A percentile compares a stretch with the other conserved stretches of the same genome.
These are phyloP conservation scores for Ectropis crepuscularia DNA, from an alignment of 2,888 invertebrate species.

Conservation along the genomic window DNA sequence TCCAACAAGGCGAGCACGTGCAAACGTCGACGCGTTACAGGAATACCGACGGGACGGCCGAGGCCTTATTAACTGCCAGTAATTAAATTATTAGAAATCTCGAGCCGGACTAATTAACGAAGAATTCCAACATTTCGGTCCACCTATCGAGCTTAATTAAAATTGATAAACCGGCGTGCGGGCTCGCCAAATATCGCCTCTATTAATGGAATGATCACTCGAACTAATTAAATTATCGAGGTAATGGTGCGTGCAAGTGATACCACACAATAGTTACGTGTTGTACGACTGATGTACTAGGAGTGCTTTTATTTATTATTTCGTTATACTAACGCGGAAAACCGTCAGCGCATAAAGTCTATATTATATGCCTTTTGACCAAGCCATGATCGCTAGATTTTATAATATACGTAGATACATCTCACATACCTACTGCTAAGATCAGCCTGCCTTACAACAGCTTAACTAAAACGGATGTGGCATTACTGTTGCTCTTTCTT, in stretches of 20 bases:
- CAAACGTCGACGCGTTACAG: constrained; percentile 68
- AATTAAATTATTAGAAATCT: constrained; percentile 85
- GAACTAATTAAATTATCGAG: constrained; percentile 83
- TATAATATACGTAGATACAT: too few relatives aligned
- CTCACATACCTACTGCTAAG: too few relatives aligned
- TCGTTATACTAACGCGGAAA: too few relatives aligned
- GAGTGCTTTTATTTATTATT: too few relatives aligned
- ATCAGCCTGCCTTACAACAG: too few relatives aligned
- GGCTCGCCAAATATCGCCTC: constrained; percentile 80
- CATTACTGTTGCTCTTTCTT: too few relatives aligned
- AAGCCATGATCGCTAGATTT: too few relatives aligned
- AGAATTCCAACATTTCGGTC: constrained; percentile 83
- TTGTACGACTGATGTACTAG: neutral
- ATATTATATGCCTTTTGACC: too few relatives aligned
- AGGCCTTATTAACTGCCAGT: constrained; percentile 78
- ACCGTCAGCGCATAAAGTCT: too few relatives aligned
- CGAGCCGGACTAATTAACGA: constrained; percentile 81
- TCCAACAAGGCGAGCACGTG: constrained; percentile 48
- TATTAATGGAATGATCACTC: constrained; percentile 84
- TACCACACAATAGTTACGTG: constrained; percentile 51
- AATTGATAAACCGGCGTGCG: constrained; percentile 79
- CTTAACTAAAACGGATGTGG: too few relatives aligned
- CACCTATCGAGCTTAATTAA: constrained; percentile 83
- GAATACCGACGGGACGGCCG: constrained; percentile 69
- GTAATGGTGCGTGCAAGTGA: constrained; percentile 82